These are phyloP conservation scores for Odontamblyopus rebecca DNA, from an alignment of 2,797 vertebrate genomes.

Conservation along the genomic window DNA sequence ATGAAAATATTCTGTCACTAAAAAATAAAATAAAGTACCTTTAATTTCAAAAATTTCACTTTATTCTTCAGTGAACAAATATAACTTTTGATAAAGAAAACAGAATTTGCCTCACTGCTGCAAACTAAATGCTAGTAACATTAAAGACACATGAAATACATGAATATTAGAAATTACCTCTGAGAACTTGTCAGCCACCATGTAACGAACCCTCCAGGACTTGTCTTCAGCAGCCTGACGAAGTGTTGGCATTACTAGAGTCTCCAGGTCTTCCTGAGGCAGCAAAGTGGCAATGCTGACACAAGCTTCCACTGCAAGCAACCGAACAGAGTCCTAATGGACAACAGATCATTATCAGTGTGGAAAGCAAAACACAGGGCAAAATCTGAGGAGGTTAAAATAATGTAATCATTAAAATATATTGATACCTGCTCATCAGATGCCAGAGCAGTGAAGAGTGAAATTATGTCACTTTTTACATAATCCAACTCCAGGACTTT, in stretches of 20 bases:
- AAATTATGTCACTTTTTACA: constrained; percentile 87
- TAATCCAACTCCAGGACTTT: constrained; percentile 87
- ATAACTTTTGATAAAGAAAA: not conserved
- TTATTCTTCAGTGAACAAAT: not conserved
- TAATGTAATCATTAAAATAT: not conserved
- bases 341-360: constrained; percentile 12
- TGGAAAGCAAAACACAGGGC: not conserved
- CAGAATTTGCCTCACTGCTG: not conserved
- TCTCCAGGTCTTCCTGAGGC: constrained; percentile 87
- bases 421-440: constrained; percentile 84
- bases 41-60: no score
- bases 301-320: constrained; percentile 88
- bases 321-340: constrained; percentile 85
- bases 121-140: not conserved
- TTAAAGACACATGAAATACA: not conserved
- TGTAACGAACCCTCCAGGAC: constrained; percentile 88
- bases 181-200: constrained; percentile 89
- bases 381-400: not conserved
- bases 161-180: constrained; percentile 67
- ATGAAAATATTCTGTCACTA: no score
- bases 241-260: constrained; percentile 87
- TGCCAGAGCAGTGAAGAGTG: constrained; percentile 85
- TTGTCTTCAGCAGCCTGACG: constrained; percentile 87
- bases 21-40: not conserved
- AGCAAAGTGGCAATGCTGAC: constrained; percentile 88